Percentiles rank a stretch among this genome's conserved stretches.
phyloP scores from a whole-genome alignment of 2,888 invertebrate genomes.

The Alviniconcha strummeri region DNA sequence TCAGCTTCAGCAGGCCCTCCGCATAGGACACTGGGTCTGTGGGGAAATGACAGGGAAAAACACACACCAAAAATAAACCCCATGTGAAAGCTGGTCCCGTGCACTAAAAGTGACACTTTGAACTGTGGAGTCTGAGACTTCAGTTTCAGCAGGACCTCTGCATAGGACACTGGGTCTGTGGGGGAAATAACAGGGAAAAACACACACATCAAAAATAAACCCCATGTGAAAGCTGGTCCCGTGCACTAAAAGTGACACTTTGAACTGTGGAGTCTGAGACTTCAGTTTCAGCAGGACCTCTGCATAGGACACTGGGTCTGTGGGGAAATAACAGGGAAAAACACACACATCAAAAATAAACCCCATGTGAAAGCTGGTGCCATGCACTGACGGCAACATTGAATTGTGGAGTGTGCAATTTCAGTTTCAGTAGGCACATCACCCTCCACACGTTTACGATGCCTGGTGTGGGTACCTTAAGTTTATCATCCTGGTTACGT shows the following conservation, averaged over 20 bases:
- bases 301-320: conserved; percentile 64
- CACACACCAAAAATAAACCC: background rate
- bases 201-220: background rate
- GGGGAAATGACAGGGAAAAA: conserved; percentile 13
- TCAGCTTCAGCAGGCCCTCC: conserved; percentile 53
- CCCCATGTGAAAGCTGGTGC: background rate
- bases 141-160: conserved; percentile 55
- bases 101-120: no score
- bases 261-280: conserved; percentile 42
- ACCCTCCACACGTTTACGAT: no score
- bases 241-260: no score
- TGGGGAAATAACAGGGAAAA: conserved; percentile 12
- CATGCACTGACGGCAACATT: no score
- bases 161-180: conserved; percentile 61
- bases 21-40: conserved; percentile 63
- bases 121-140: conserved; percentile 45
- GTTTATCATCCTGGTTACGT: conserved; percentile 54
- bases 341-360: background rate
- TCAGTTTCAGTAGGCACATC: conserved; percentile 50
- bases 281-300: conserved; percentile 54
- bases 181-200: conserved; percentile 1
- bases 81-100: background rate
- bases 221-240: background rate
- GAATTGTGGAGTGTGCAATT: conserved; percentile 45
- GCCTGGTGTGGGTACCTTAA: conserved; percentile 44